These are phyloP conservation scores for Sericinus montela DNA, from an alignment of 2,888 invertebrate genomes.

Conservation along the genomic window DNA sequence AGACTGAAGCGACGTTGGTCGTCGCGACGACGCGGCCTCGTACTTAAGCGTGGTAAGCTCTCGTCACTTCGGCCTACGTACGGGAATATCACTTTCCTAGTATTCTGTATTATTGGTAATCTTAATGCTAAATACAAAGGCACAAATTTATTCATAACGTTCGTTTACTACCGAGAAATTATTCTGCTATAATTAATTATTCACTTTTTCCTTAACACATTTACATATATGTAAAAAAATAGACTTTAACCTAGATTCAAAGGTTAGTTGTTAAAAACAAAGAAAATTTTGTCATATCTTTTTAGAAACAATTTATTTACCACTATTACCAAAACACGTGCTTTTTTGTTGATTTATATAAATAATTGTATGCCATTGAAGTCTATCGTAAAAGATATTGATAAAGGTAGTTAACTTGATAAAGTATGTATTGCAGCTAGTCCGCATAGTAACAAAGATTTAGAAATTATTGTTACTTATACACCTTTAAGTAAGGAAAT, in stretches of 20 bases:
- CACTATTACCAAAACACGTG: no score
- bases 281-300: no score
- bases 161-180: background rate
- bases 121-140: constrained; percentile 29
- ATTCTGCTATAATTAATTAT: background rate
- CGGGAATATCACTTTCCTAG: constrained; percentile 53
- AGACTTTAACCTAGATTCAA: background rate
- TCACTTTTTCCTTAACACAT: background rate
- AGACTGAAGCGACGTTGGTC: constrained; percentile 16
- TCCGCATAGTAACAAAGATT: constrained; percentile 12
- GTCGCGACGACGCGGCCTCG: constrained; percentile 27
- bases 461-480: background rate
- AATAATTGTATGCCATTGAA: constrained; percentile 5
- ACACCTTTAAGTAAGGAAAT: constrained; percentile 10
- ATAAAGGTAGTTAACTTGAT: constrained; percentile 10
- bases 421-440: constrained; percentile 5
- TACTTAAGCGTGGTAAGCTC: constrained; percentile 26
- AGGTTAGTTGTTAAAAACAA: background rate
- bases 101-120: constrained; percentile 42
- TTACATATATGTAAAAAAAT: background rate
- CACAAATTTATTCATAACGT: constrained; percentile 27
- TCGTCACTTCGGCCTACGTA: constrained; percentile 36
- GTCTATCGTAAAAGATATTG: background rate
- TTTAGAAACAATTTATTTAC: no score
- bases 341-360: background rate